Evolutionary conservation across 2,113 vertebrate species (phyloP).

Genomic region (Passer montanus): DNA sequence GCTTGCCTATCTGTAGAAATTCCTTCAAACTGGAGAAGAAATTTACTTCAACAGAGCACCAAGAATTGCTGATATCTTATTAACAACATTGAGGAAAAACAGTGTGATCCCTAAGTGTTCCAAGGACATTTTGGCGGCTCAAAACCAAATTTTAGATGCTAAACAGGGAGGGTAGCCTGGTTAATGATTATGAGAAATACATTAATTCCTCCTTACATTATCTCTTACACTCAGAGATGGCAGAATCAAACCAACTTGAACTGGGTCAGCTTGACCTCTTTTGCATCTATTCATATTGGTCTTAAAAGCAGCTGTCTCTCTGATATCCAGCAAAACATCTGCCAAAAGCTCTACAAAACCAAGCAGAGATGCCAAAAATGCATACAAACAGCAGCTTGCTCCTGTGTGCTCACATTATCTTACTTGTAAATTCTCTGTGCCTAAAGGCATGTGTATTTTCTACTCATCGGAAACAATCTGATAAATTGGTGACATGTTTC

Average conservation of each 20-base stretch:
- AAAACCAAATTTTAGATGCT: background rate
- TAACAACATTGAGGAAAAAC: background rate
- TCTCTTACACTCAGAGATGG: background rate
- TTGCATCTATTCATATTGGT: background rate
- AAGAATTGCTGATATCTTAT: background rate
- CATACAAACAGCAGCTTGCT: background rate
- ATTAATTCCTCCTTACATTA: background rate
- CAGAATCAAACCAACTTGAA: background rate
- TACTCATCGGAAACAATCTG: background rate
- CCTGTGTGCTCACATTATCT: background rate
- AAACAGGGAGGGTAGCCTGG: background rate
- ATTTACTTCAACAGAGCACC: background rate
- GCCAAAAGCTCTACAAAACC: background rate
- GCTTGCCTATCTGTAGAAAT: background rate
- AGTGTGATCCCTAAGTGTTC: background rate
- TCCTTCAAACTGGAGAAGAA: background rate
- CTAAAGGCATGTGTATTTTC: background rate
- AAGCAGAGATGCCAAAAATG: background rate
- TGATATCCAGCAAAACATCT: background rate
- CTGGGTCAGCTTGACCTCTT: background rate
- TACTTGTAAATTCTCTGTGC: background rate
- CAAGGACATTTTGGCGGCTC: background rate
- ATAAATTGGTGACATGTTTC: background rate
- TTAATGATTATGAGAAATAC: background rate
- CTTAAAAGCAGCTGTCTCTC: background rate